phyloP scores from a whole-genome alignment of 92 coral and sea anemone species.

The Meandrina meandrites region DNA sequence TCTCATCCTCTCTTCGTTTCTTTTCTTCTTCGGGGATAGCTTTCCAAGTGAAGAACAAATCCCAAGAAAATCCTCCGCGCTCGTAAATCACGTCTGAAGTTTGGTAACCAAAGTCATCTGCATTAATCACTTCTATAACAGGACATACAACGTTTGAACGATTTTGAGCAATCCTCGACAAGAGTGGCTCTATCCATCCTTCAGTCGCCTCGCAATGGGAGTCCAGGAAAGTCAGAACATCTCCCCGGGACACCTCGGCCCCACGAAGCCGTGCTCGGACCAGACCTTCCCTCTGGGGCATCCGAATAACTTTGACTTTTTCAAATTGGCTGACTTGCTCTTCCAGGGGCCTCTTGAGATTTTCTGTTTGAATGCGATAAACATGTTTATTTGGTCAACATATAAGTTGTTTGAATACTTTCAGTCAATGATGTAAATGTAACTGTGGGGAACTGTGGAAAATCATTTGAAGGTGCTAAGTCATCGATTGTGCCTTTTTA shows the following conservation, averaged over 20 bases:
- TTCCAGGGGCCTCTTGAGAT: slow-evolving; percentile 66
- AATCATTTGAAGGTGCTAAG: neutral
- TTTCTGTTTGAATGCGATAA: slow-evolving; percentile 42
- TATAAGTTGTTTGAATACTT: neutral
- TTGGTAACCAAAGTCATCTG: slow-evolving; percentile 83
- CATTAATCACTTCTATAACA: slow-evolving; percentile 85
- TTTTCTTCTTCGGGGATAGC: slow-evolving; percentile 88
- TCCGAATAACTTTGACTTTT: slow-evolving; percentile 80
- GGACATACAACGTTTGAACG: slow-evolving; percentile 86
- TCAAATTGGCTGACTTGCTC: slow-evolving; percentile 68
- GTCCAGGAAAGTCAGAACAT: slow-evolving; percentile 81
- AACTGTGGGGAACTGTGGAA: neutral
- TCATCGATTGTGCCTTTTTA: neutral
- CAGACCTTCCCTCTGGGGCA: slow-evolving; percentile 82
- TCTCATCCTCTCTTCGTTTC: slow-evolving; percentile 80
- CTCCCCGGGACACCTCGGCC: slow-evolving; percentile 85
- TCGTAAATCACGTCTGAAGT: slow-evolving; percentile 85
- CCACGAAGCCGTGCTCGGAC: slow-evolving; percentile 90
- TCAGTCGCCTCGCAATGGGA: slow-evolving; percentile 90
- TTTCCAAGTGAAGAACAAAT: slow-evolving; percentile 89
- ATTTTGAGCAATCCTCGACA: slow-evolving; percentile 81
- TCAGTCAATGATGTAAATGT: neutral
- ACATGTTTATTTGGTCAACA: neutral
- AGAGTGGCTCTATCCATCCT: slow-evolving; percentile 89
- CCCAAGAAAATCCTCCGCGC: slow-evolving; percentile 91